Evolutionary conservation across 2,797 vertebrate species (phyloP).

Genomic region (Pelobates cultripes): DNA sequence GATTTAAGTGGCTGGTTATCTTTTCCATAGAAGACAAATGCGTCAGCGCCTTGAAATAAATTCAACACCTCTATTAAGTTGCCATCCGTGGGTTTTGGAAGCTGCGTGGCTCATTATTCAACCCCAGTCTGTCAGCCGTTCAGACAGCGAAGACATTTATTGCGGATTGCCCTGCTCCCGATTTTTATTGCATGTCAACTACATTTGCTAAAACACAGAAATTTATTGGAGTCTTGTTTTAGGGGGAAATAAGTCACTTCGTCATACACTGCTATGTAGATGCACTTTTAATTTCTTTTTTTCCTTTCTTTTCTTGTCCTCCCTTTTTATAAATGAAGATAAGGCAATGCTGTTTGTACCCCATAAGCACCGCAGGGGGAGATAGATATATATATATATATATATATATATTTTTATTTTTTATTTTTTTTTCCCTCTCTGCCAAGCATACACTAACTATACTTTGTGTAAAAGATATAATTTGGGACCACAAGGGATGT

Average conservation of each 20-base stretch:
- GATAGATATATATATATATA: no score
- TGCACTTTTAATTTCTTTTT: neutral
- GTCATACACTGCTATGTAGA: slow-evolving; percentile 10
- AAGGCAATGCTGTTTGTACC: no score
- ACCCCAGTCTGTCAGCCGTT: slow-evolving; percentile 28
- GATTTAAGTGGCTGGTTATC: slow-evolving; percentile 48
- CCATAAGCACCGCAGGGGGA: no score
- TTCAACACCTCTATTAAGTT: slow-evolving; percentile 48
- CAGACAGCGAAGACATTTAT: slow-evolving; percentile 49
- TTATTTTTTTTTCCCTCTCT: no score
- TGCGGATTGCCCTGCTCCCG: slow-evolving; percentile 35
- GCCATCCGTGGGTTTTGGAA: slow-evolving; percentile 36
- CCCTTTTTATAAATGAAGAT: neutral
- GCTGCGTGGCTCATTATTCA: slow-evolving; percentile 41
- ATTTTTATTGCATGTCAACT: slow-evolving; percentile 48
- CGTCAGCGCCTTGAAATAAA: slow-evolving; percentile 42
- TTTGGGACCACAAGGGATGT: no score
- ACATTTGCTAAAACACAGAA: slow-evolving; percentile 33
- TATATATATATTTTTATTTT: no score
- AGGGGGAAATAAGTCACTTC: neutral
- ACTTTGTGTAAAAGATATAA: no score
- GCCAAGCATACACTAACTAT: no score
- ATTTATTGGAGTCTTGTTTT: slow-evolving; percentile 47
- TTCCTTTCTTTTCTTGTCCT: neutral
- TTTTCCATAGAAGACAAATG: slow-evolving; percentile 30